Evolutionary conservation across 2,888 invertebrate genomes (phyloP).

Genomic region (Xestobium rufovillosum): DNA sequence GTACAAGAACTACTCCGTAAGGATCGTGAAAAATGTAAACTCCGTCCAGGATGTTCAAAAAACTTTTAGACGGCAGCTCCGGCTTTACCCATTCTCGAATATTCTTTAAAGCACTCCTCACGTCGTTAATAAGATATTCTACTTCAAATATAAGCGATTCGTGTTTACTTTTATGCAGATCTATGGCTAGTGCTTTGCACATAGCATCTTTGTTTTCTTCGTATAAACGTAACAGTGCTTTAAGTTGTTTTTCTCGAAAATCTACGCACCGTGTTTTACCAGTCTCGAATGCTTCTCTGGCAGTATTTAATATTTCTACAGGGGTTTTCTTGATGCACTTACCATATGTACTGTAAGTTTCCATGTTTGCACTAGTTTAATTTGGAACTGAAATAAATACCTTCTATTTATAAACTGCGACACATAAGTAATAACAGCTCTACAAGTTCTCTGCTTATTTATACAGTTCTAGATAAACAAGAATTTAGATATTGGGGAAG

Average conservation of each 20-base stretch:
- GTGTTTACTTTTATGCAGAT: constrained; percentile 70
- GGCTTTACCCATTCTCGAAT: constrained; percentile 73
- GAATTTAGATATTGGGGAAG: no score
- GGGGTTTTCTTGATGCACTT: no score
- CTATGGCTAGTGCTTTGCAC: constrained; percentile 65
- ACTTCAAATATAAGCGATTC: constrained; percentile 76
- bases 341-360: no score
- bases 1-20: constrained; percentile 78
- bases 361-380: no score
- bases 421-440: no score
- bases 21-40: constrained; percentile 78
- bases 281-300: constrained; percentile 55
- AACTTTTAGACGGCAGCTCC: constrained; percentile 59
- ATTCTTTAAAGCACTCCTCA: constrained; percentile 58
- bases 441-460: no score
- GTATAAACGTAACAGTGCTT: constrained; percentile 66
- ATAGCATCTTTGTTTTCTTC: constrained; percentile 70
- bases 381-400: no score
- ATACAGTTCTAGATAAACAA: no score
- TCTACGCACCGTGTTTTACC: constrained; percentile 72
- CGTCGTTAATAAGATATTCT: constrained; percentile 68
- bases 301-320: no score
- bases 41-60: constrained; percentile 67
- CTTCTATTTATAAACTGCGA: no score
- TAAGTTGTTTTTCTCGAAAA: constrained; percentile 74